Evolutionary conservation across 92 coral and sea anemone genomes (phyloP).

Genomic region (Plumapathes pennacea): DNA sequence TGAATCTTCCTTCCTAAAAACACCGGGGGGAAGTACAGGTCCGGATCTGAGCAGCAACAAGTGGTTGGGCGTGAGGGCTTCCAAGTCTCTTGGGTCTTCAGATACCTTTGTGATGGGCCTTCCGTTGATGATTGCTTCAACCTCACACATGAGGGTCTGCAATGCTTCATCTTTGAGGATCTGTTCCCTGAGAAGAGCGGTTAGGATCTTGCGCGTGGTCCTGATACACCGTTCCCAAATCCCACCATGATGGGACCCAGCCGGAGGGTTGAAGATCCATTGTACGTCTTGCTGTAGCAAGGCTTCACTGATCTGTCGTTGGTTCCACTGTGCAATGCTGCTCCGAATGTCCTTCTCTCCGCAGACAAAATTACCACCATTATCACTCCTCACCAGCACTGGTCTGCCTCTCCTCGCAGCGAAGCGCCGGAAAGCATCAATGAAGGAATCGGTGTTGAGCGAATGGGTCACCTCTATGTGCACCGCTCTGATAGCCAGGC

Average conservation of each 20-base stretch:
- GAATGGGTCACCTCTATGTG: constrained; percentile 18
- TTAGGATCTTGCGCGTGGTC: neutral
- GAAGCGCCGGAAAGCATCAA: constrained; percentile 6
- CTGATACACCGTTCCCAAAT: constrained; percentile 13
- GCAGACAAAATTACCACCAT: neutral
- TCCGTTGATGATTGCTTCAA: constrained; percentile 11
- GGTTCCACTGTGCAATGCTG: constrained; percentile 1
- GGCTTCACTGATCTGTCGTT: constrained; percentile 1
- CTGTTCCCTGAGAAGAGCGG: constrained; percentile 5
- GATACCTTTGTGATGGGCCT: constrained; percentile 11
- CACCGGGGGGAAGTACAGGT: constrained; percentile 19
- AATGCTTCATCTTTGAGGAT: constrained; percentile 12
- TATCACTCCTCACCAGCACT: neutral
- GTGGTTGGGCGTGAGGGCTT: constrained; percentile 20
- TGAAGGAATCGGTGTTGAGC: constrained; percentile 13
- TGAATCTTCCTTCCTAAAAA: constrained; percentile 1
- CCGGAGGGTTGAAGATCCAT: constrained; percentile 6
- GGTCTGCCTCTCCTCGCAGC: constrained; percentile 5
- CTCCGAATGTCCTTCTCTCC: constrained; percentile 4
- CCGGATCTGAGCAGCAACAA: constrained; percentile 3
- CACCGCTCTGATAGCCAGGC: constrained; percentile 11
- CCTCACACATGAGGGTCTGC: constrained; percentile 7
- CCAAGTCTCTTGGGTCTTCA: constrained; percentile 20
- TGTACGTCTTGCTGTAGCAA: constrained; percentile 1
- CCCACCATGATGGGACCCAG: constrained; percentile 13